Evolutionary conservation across 2,113 vertebrate genomes (phyloP), one percentile per base, ranked within the genome.

Genomic region (Hydrochoerus hydrochaeris): DNA sequence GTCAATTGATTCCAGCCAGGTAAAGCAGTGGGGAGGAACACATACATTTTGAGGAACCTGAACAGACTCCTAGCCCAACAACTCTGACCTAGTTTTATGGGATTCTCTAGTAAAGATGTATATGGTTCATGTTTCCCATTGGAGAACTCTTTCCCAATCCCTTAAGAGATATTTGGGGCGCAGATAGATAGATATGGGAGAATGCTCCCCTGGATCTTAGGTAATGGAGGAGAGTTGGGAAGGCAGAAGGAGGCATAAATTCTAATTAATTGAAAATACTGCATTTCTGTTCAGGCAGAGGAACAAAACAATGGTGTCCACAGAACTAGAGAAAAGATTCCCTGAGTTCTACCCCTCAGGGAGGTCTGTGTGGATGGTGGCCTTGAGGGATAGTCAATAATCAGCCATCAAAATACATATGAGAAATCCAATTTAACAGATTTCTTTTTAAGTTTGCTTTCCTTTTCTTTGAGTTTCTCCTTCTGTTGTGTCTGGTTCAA

Each of bases 381-480:
- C 41, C 32, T 86, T 78, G 26, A 30, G 24, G 65, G 16, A 83
- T 35, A 95, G 67, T 49, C 46, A 67, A 12, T 22, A n/a, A 90
- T 38, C 69, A 85, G 32, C 65, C 49, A 57, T 24, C 22, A 26
- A 44, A 30, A 22, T 85, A 91, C 94, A 52, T 41, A 63, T 13
- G 44, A 87, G 13, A 63, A 82, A 62, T 41, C 8, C 28, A 62
- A 71, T 14, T 73, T 52, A 65, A 0, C 24, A 63, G 0, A 1
- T 91, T 84, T 57, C 71, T 81, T 96, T 91, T 54, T 69, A 90
- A 44, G 65, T 85, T 30, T 57, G 19, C 86, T 85, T 94, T 88
- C 52, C 44, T 92, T 95, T 87, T 87, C 85, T 95, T 83, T 85
- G n/a, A 94, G 80, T 91, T 91, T 92, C 38, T 19, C 96, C 91